Base-by-base conservation (phyloP, 2,113 vertebrate genomes). In the Balaeniceps rex region DNA sequence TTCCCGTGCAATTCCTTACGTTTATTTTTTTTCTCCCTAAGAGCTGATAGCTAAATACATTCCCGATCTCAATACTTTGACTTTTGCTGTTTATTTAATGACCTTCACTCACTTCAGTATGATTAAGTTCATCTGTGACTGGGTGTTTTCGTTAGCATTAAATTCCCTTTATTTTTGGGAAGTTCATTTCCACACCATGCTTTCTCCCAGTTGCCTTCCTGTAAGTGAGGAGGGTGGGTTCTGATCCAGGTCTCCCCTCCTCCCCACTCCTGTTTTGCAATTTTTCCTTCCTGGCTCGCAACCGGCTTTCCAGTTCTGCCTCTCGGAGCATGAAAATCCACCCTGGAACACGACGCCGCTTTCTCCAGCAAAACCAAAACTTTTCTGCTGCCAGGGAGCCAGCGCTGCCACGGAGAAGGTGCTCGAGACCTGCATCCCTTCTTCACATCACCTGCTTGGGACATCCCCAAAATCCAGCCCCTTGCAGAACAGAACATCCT, bases 81-180 rank as follows among this genome's bases (percentile, higher is more conserved):
- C 25, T 80, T 40, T n/a, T 6, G n/a, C 68, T 83, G 40, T 96
- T 86, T 78, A 4, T 89, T 91, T 97, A 92, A 84, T n/a, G 87
- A 28, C 76, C 52, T 57, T 44, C 76, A 44, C 70, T 82, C 78
- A 4, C 68, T 66, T 36, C 14, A 5, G 12, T 12, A 61, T 66
- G 80, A 81, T 94, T 65, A n/a, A 83, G 38, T n/a, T 83, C 33
- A 51, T 86, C 86, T 81, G 91, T 16, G 22, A 9, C 69, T 74
- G 76, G 31, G 26, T 95, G 92, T 90, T 97, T 97, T 92, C 51
- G 47, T 96, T 72, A 74, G 91, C 68, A 28, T 92, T 85, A 38
- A 80, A 57, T 87, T 97, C 86, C 86, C 81, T 57, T 63, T 74
- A n/a, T 83, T 84, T 84, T 94, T 55, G 66, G 79, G 92, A 93